phyloP scores from a whole-genome alignment of 2,113 vertebrate species.

The Poeciliopsis turrubarensis region DNA sequence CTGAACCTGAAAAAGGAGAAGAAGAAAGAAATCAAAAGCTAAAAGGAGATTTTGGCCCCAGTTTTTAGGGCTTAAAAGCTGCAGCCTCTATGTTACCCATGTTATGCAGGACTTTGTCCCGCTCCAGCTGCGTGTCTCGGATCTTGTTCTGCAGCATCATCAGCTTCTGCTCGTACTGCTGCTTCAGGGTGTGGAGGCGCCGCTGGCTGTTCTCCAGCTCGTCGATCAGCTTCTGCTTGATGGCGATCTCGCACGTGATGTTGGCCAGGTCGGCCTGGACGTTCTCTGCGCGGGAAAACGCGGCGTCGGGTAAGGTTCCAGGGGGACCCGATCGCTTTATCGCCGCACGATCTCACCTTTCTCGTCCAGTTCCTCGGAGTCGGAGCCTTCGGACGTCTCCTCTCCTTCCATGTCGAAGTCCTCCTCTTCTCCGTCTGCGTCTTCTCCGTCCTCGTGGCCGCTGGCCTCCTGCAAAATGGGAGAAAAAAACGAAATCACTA shows the following conservation, averaged over 20 bases:
- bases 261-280: constrained; percentile 97
- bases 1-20: constrained; percentile 81
- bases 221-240: constrained; percentile 98
- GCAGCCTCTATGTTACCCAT: constrained; percentile 81
- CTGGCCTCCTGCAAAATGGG: constrained; percentile 82
- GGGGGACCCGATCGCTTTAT: background rate
- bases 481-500: no score
- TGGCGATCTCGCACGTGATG: constrained; percentile 99
- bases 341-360: constrained; percentile 82
- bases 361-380: constrained; percentile 95
- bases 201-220: constrained; percentile 98
- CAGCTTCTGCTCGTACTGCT: constrained; percentile 96
- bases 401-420: constrained; percentile 89
- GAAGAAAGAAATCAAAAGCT: no score
- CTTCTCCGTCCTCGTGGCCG: constrained; percentile 91
- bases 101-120: constrained; percentile 97
- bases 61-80: background rate
- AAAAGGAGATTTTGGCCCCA: background rate
- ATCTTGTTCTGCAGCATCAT: constrained; percentile 97
- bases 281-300: constrained; percentile 80
- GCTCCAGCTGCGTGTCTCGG: constrained; percentile 94
- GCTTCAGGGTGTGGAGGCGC: constrained; percentile 93
- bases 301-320: no score
- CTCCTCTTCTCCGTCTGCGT: constrained; percentile 91
- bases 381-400: constrained; percentile 93